A percentile compares a stretch with the other conserved stretches of the same genome.
These are phyloP conservation scores for Eretmochelys imbricata DNA, from an alignment of 2,113 vertebrate species.

Conservation along the genomic window DNA sequence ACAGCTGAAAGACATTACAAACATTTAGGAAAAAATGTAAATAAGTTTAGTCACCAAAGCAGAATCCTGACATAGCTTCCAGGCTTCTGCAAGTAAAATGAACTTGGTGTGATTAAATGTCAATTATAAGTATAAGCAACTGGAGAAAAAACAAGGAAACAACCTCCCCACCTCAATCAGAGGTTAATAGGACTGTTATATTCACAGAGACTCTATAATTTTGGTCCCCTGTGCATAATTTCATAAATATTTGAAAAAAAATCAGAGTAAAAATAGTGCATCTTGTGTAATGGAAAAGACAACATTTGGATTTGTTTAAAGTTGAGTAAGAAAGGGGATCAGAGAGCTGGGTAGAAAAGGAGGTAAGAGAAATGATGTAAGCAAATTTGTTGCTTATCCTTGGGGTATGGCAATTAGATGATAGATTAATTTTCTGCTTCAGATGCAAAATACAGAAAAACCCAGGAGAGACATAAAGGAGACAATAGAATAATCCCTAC, in stretches of 20 bases:
- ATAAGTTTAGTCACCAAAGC: neutral
- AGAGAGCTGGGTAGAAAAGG: neutral
- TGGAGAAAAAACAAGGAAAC: neutral
- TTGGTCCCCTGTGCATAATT: neutral
- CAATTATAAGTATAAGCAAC: neutral
- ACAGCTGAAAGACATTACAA: neutral
- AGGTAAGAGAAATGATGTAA: conserved; percentile 21
- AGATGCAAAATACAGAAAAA: conserved; percentile 36
- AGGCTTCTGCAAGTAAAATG: neutral
- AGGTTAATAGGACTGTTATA: neutral
- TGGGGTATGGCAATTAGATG: conserved; percentile 5
- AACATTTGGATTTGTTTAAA: neutral
- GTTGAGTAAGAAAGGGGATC: conserved; percentile 3
- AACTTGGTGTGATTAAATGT: neutral
- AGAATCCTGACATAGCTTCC: neutral
- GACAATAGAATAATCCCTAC: conserved; percentile 4
- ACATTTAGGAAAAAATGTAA: neutral
- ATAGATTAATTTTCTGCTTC: conserved; percentile 35
- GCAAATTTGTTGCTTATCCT: conserved; percentile 16
- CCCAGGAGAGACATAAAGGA: neutral
- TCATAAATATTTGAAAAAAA: conserved; percentile 52
- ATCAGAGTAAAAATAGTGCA: conserved; percentile 9
- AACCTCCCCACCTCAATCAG: neutral
- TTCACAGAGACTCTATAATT: neutral
- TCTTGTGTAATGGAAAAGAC: neutral